Evolutionary conservation across 2,888 invertebrate genomes (phyloP).

Genomic region (Octodonta nipae): DNA sequence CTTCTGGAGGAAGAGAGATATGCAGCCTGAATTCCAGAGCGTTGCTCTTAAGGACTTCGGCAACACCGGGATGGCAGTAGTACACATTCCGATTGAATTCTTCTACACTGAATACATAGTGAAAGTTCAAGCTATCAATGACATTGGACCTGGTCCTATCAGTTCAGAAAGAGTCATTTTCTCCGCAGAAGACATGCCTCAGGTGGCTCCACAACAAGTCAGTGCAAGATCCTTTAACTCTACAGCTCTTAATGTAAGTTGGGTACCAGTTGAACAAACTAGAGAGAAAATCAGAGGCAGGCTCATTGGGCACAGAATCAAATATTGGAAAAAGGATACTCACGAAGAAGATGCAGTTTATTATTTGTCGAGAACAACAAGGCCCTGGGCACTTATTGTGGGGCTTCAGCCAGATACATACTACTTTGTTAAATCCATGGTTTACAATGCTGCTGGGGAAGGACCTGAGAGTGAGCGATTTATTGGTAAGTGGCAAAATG

Average conservation of each 20-base stretch:
- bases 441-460: slow-evolving; percentile 89
- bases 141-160: slow-evolving; percentile 68
- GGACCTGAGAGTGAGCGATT: slow-evolving; percentile 88
- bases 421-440: slow-evolving; percentile 88
- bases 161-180: slow-evolving; percentile 62
- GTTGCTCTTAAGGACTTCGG: slow-evolving; percentile 56
- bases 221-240: slow-evolving; percentile 72
- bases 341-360: slow-evolving; percentile 69
- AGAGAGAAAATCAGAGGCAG: slow-evolving; percentile 76
- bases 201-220: slow-evolving; percentile 74
- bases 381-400: slow-evolving; percentile 79
- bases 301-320: slow-evolving; percentile 82
- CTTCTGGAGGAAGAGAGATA: slow-evolving; percentile 66
- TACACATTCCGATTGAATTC: slow-evolving; percentile 56
- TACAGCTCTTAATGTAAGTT: slow-evolving; percentile 82
- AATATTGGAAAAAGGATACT: slow-evolving; percentile 74
- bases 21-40: slow-evolving; percentile 64
- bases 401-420: slow-evolving; percentile 85
- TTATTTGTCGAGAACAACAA: slow-evolving; percentile 70
- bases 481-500: slow-evolving; percentile 39
- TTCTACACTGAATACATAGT: slow-evolving; percentile 77
- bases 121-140: slow-evolving; percentile 67
- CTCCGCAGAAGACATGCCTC: slow-evolving; percentile 87
- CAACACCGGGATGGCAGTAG: slow-evolving; percentile 66
- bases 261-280: slow-evolving; percentile 75